Conservation (phyloP, 2,113 vertebrate genomes). For the Tichodroma muraria region DNA sequence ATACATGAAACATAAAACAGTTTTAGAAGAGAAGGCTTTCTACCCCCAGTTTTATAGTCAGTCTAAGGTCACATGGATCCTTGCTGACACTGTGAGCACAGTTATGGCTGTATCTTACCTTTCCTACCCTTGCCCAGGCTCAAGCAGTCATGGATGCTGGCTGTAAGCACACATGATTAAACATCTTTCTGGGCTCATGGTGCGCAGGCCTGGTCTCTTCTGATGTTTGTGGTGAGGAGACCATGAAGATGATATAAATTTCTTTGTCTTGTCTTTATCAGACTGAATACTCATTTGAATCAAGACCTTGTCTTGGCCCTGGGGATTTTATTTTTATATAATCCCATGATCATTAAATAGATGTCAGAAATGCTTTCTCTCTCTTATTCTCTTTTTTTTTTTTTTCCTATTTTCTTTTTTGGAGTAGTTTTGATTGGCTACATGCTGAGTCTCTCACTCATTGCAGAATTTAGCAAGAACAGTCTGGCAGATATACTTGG, state of each 20-base stretch:
- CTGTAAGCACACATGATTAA: neutral
- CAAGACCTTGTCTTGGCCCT: neutral
- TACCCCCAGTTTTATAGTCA: neutral
- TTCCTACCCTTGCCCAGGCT: neutral
- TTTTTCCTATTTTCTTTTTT: slow-evolving; percentile 19
- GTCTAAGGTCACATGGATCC: neutral
- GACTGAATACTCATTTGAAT: neutral
- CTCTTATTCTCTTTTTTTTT: neutral
- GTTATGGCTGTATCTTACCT: neutral
- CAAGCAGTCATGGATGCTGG: neutral
- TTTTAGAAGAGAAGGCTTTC: neutral
- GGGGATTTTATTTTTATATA: neutral
- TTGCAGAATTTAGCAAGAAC: slow-evolving; percentile 64
- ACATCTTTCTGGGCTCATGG: neutral
- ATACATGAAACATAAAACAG: neutral
- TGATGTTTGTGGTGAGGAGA: too few relatives aligned
- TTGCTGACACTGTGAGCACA: neutral
- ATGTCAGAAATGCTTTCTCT: slow-evolving; percentile 5
- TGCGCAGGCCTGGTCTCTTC: neutral
- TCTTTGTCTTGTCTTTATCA: neutral
- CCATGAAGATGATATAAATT: neutral
- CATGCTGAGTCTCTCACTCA: slow-evolving; percentile 66
- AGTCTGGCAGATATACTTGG: slow-evolving; percentile 60
- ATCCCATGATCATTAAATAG: slow-evolving; percentile 19
- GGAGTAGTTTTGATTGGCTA: slow-evolving; percentile 47